Evolutionary conservation across 2,797 vertebrate species (phyloP).

Genomic region (Intellagama lesueurii): DNA sequence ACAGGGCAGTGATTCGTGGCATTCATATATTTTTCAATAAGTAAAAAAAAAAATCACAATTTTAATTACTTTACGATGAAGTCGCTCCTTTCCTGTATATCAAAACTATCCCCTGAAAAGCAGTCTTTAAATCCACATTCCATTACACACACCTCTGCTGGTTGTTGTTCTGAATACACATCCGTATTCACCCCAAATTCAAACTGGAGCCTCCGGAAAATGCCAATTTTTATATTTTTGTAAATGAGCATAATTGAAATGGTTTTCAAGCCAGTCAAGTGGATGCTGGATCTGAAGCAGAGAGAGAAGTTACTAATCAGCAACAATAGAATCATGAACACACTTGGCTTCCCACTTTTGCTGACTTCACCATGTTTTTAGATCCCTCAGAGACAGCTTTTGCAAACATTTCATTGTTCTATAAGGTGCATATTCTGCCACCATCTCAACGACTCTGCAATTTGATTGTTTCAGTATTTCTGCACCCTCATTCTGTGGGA

Average conservation of each 20-base stretch:
- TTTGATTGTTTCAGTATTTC: conserved; percentile 58
- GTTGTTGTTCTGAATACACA: background rate
- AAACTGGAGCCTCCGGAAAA: conserved; percentile 53
- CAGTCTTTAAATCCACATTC: background rate
- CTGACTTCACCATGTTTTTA: conserved; percentile 68
- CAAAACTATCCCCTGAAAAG: background rate
- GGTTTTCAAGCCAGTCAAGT: conserved; percentile 41
- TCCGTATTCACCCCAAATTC: conserved; percentile 13
- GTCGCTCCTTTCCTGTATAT: background rate
- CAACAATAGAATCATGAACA: conserved; percentile 62
- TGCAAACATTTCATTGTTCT: conserved; percentile 64
- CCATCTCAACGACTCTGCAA: background rate
- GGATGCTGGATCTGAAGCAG: conserved; percentile 55
- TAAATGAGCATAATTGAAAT: conserved; percentile 57
- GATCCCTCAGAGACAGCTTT: conserved; percentile 63
- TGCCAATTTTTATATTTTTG: conserved; percentile 59
- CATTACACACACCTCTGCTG: background rate
- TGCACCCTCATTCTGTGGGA: conserved; percentile 48
- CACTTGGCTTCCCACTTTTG: conserved; percentile 55
- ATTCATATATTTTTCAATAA: background rate
- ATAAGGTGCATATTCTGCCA: conserved; percentile 20
- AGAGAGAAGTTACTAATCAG: conserved; percentile 65
- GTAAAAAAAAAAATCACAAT: background rate
- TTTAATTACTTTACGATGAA: background rate
- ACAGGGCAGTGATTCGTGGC: background rate